Base-by-base conservation (phyloP, 2,113 vertebrate species). In the Eolophus roseicapilla region DNA sequence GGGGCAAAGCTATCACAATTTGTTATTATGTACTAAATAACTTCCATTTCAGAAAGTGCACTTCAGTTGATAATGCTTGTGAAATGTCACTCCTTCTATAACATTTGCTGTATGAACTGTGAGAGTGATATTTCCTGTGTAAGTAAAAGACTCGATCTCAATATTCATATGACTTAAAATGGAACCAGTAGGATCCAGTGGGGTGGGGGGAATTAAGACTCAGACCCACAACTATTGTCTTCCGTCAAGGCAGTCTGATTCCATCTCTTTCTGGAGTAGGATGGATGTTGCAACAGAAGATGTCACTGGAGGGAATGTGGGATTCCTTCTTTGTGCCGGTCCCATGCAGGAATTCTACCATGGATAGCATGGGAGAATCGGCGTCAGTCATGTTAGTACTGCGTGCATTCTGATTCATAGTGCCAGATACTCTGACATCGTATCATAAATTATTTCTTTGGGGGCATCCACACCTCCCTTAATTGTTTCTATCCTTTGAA, bases 401-500 rank as follows among this genome's bases (percentile, higher is more conserved):
- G 52, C 0, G 0, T 71, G 46, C n/a, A 29, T 86, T 83, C 65
- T 78, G 27, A 24, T 89, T 91, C 60, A 37, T 28, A 25, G 50
- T 92, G 64, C 73, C 77, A 71, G 89, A 64, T 87, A 79, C 46
- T 92, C 47, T 79, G 94, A 95, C 94, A 91, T 95, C 83, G 86
- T 47, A 84, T 63, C 60, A 47, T 71, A 87, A 90, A 79, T 92
- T 89, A 90, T 95, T 95, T 86, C 88, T 91, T 89, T 63, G 39
- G 73, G 80, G 81, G 91, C 81, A 92, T 93, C 69, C 89, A 92
- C 95, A 82, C 95, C 95, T 92, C 63, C n/a, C 47, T 92, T 88
- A 95, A 96, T 93, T 93, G 77, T 64, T 91, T 76, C 77, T 82
- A 52, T 64, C 73, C 94, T 97, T 96, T 97, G 95, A 95, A 97